phyloP scores from a whole-genome alignment of 2,113 vertebrate species.

The Charina bottae region DNA sequence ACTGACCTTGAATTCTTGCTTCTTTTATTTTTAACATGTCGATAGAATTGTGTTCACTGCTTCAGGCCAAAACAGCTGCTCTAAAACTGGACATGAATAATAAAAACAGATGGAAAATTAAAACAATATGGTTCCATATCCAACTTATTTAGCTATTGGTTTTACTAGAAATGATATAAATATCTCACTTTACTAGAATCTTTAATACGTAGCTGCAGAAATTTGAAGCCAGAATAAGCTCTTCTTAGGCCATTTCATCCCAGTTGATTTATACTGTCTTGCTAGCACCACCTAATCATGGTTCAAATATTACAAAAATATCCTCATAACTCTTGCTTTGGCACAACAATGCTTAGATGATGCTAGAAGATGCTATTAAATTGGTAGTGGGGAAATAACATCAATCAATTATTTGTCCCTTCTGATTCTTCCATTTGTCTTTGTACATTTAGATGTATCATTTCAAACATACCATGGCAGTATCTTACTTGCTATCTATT shows the following conservation, averaged over 20 bases:
- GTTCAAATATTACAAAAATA: not conserved
- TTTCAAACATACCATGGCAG: not conserved
- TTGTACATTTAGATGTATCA: not conserved
- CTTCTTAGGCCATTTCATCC: not conserved
- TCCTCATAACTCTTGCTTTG: not conserved
- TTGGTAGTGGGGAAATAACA: not conserved
- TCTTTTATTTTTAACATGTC: constrained; percentile 50
- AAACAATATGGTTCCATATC: constrained; percentile 5
- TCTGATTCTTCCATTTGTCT: not conserved
- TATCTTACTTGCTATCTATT: not conserved
- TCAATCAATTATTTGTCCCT: not conserved
- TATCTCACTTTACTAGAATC: not conserved
- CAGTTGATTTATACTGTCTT: not conserved
- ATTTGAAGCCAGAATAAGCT: not conserved
- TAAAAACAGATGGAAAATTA: constrained; percentile 36
- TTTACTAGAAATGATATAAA: not conserved
- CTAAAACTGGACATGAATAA: constrained; percentile 11
- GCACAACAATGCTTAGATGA: not conserved
- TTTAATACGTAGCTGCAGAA: not conserved
- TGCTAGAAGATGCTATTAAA: not conserved
- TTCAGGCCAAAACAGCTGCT: constrained; percentile 16
- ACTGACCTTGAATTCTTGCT: constrained; percentile 50
- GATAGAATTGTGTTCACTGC: constrained; percentile 49
- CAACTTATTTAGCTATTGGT: not conserved
- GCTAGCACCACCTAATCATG: not conserved